Evolutionary conservation across 2,888 invertebrate genomes (phyloP).

Genomic region (Caenorhabditis becei): DNA sequence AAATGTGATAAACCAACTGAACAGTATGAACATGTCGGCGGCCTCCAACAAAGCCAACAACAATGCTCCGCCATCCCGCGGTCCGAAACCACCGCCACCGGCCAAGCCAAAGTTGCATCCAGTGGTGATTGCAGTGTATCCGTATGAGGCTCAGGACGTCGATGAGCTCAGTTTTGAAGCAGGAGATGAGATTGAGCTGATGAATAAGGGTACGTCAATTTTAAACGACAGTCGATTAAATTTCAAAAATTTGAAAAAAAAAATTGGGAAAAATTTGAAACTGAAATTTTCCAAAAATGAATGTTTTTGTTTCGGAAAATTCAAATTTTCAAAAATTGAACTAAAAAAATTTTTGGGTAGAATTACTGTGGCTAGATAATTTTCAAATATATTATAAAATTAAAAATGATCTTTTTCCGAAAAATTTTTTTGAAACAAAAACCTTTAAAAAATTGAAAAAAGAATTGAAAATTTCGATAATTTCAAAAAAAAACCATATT

Average conservation of each 20-base stretch:
- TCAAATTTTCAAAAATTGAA: slow-evolving; percentile 3
- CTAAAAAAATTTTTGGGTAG: too few species aligned
- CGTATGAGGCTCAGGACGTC: slow-evolving; percentile 86
- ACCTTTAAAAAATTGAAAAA: background rate
- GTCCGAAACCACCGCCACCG: slow-evolving; percentile 83
- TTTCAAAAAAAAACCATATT: too few species aligned
- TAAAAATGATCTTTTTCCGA: too few species aligned
- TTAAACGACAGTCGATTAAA: too few species aligned
- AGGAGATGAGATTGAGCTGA: slow-evolving; percentile 85
- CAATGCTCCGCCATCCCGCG: slow-evolving; percentile 70
- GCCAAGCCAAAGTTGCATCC: slow-evolving; percentile 80
- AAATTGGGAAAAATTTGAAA: slow-evolving; percentile 1
- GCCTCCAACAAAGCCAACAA: slow-evolving; percentile 3
- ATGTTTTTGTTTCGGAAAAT: too few species aligned
- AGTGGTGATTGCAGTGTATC: slow-evolving; percentile 84
- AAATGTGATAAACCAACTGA: slow-evolving; percentile 55
- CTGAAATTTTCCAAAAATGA: too few species aligned
- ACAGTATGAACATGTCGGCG: slow-evolving; percentile 39
- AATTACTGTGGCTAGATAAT: too few species aligned
- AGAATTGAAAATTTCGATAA: background rate
- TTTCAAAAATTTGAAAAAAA: too few species aligned
- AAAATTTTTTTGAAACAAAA: too few species aligned
- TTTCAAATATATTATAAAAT: too few species aligned
- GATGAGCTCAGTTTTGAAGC: slow-evolving; percentile 86
- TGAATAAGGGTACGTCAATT: slow-evolving; percentile 85